Evolutionary conservation across 1,140 invertebrate species (phyloP).

Genomic region (Micrasema minimum): DNA sequence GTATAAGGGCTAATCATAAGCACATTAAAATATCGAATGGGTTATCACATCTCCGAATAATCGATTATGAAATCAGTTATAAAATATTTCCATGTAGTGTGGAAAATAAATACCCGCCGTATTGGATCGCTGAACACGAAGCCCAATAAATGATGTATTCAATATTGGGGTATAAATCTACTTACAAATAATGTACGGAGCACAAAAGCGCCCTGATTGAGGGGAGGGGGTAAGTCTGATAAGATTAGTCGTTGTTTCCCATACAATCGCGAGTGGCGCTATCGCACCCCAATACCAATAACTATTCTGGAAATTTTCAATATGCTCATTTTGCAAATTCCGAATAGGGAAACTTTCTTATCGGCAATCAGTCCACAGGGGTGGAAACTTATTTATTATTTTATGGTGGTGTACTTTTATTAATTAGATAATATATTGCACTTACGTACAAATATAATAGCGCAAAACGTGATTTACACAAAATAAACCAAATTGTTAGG

Average conservation of each 20-base stretch:
- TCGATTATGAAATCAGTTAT: too few relatives aligned
- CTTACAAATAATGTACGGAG: constrained; percentile 49
- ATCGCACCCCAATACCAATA: constrained; percentile 22
- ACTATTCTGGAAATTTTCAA: constrained; percentile 31
- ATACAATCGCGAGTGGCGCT: constrained; percentile 45
- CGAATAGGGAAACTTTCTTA: constrained; percentile 16
- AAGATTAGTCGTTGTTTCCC: constrained; percentile 53
- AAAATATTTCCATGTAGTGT: too few relatives aligned
- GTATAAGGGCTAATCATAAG: too few relatives aligned
- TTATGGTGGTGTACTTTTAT: too few relatives aligned
- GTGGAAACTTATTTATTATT: too few relatives aligned
- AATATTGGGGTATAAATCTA: constrained; percentile 53
- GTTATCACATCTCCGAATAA: too few relatives aligned
- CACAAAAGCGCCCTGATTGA: constrained; percentile 51
- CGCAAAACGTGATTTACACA: too few relatives aligned
- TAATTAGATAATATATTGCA: too few relatives aligned
- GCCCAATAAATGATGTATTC: constrained; percentile 46
- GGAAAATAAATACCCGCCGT: not conserved
- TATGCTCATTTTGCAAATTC: constrained; percentile 33
- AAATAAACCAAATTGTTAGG: too few relatives aligned
- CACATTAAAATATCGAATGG: too few relatives aligned
- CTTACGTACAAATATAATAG: too few relatives aligned
- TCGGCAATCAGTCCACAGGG: not conserved
- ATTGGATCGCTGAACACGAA: not conserved
- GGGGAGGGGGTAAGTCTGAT: constrained; percentile 47